Base-by-base conservation (phyloP, 2,888 invertebrate species). In the Calliphora vomitoria region DNA sequence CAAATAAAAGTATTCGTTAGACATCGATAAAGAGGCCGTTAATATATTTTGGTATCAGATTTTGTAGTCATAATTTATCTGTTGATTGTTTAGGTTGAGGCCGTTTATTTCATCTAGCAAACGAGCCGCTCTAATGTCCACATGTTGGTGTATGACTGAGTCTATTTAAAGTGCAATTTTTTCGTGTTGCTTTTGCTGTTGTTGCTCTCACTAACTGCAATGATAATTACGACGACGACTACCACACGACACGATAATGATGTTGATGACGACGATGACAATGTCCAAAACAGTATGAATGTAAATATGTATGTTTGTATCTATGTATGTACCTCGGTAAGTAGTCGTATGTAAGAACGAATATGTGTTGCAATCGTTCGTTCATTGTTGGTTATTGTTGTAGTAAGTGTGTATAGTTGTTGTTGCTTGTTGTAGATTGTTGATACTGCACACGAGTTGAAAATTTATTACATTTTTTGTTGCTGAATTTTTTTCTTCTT, bases 371-470 rank as follows among this genome's bases (percentile, higher is more conserved):
- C 15, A 13, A 15, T 47, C 15, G 47, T 47, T 25, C 25, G 25
- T 25, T 50, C 5, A 13, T n/a, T 50, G 50, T 13, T 50, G 4
- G 50, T 50, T 20, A 18, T 41, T 69, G 50, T 31, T 50, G 20
- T 11, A 55, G 35, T 38, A n/a, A n/a, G 35, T 64, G 38, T 25
- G 6, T 41, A 38, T 71, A 13, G 53, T 55, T 75, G 55, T 75
- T 44, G 58, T 15, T 69, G 41, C 31, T 50, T 47, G 25, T 53
- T 74, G 62, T 55, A 64, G 82, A 84, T 88, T 90, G 85, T 84
- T 88, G 69, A 71, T 74, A 79, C 53, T 91, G 91, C 91, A 92
- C 91, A 92, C 92, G 91, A 92, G 92, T 91, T 92, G 90, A 86
- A 89, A 88, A 78, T 85, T 87, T 82, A 76, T 86, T 75, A 71